Conservation (phyloP, 2,888 invertebrate species). For the Drosophila acutilabella region DNA sequence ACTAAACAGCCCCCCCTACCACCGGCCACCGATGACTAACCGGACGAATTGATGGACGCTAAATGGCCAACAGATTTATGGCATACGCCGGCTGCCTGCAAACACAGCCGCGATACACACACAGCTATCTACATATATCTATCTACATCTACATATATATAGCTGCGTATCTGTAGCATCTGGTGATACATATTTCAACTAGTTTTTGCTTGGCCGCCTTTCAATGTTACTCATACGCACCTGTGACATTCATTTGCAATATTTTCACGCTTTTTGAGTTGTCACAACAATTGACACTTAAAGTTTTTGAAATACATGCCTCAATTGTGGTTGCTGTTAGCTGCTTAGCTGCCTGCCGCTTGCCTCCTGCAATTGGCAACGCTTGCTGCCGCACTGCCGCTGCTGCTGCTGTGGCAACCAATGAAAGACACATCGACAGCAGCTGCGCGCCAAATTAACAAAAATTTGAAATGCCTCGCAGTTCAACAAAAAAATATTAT, state of each 20-base stretch:
- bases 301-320: constrained; percentile 72
- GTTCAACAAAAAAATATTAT: constrained; percentile 31
- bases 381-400: constrained; percentile 9
- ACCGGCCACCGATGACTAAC: constrained; percentile 53
- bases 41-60: constrained; percentile 75
- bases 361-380: constrained; percentile 32
- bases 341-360: constrained; percentile 19
- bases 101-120: constrained; percentile 25
- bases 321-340: constrained; percentile 37
- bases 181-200: constrained; percentile 50
- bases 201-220: constrained; percentile 75
- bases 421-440: constrained; percentile 78
- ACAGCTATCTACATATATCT: neutral
- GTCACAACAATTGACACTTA: constrained; percentile 81
- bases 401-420: constrained; percentile 41
- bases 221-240: constrained; percentile 79
- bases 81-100: constrained; percentile 56
- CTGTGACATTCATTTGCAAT: constrained; percentile 77
- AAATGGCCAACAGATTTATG: constrained; percentile 78
- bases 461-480: constrained; percentile 54
- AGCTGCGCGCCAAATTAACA: constrained; percentile 74
- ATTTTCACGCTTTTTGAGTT: constrained; percentile 74
- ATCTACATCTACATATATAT: constrained; percentile 7
- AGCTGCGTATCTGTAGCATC: constrained; percentile 6
- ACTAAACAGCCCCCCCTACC: neutral